These are phyloP conservation scores for Athalia rosae DNA, from an alignment of 2,888 invertebrate genomes.

Conservation along the genomic window DNA sequence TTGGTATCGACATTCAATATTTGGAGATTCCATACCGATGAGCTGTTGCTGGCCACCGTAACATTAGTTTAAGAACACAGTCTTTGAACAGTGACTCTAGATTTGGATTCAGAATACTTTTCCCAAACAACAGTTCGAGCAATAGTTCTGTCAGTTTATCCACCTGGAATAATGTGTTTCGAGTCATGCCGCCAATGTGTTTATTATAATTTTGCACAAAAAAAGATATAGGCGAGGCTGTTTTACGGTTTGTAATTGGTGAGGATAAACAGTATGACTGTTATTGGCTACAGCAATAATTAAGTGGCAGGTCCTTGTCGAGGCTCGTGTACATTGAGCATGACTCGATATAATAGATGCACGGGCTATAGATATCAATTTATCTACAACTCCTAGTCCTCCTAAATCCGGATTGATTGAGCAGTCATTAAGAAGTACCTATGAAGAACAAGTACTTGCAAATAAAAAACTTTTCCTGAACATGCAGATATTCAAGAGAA, in stretches of 20 bases:
- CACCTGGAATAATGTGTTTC: slow-evolving; percentile 58
- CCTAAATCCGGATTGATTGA: slow-evolving; percentile 67
- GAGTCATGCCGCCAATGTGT: background rate
- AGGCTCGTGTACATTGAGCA: slow-evolving; percentile 70
- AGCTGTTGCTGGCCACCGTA: slow-evolving; percentile 70
- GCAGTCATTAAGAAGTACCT: slow-evolving; percentile 71
- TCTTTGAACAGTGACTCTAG: slow-evolving; percentile 69
- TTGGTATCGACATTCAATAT: background rate
- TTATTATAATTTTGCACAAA: no score
- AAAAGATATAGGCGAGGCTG: background rate
- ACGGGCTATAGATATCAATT: slow-evolving; percentile 69
- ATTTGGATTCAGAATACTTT: slow-evolving; percentile 69
- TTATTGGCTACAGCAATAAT: slow-evolving; percentile 71
- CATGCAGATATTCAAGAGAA: no score
- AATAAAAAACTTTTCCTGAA: background rate
- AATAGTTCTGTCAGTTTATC: slow-evolving; percentile 69
- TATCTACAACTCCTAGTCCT: slow-evolving; percentile 70
- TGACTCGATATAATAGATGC: slow-evolving; percentile 71
- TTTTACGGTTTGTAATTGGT: slow-evolving; percentile 69
- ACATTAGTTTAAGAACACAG: slow-evolving; percentile 69
- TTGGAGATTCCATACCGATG: slow-evolving; percentile 58
- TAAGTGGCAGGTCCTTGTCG: slow-evolving; percentile 70
- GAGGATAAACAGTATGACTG: slow-evolving; percentile 68
- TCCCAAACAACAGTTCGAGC: slow-evolving; percentile 67
- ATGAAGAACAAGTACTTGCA: background rate